Evolutionary conservation across 2,888 invertebrate species (phyloP).

Genomic region (Herminia tarsipennalis): DNA sequence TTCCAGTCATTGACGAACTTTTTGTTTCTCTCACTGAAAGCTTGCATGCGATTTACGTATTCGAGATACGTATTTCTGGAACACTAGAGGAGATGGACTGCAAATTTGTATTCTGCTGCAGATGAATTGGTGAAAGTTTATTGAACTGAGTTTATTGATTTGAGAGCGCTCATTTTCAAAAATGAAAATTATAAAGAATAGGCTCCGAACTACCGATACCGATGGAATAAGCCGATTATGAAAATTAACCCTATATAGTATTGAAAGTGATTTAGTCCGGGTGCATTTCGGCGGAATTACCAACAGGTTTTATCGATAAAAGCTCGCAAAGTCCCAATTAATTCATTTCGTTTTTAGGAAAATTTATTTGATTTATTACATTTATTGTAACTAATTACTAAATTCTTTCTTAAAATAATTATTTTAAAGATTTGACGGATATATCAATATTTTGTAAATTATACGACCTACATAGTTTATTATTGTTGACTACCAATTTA

Average conservation of each 20-base stretch:
- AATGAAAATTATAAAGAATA: conserved; percentile 2
- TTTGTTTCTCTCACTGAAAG: not conserved
- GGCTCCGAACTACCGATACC: conserved; percentile 2
- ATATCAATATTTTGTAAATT: too few relatives aligned
- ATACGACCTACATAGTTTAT: too few relatives aligned
- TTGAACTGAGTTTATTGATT: not conserved
- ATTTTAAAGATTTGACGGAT: too few relatives aligned
- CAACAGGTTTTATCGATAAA: not conserved
- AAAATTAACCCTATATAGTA: not conserved
- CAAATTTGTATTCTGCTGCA: not conserved
- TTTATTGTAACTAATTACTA: not conserved
- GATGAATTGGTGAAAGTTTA: not conserved
- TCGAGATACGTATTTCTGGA: not conserved
- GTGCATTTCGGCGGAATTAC: conserved; percentile 3
- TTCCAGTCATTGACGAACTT: conserved; percentile 15
- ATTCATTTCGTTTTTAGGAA: not conserved
- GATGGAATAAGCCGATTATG: conserved; percentile 5
- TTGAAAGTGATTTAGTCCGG: not conserved
- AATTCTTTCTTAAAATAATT: too few relatives aligned
- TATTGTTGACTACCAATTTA: too few relatives aligned
- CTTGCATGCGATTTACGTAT: not conserved
- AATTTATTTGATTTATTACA: not conserved
- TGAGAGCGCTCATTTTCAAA: conserved; percentile 5
- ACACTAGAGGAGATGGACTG: not conserved
- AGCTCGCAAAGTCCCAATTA: not conserved